Evolutionary conservation across 2,888 invertebrate species (phyloP).

Genomic region (Diaprepes abbreviatus): DNA sequence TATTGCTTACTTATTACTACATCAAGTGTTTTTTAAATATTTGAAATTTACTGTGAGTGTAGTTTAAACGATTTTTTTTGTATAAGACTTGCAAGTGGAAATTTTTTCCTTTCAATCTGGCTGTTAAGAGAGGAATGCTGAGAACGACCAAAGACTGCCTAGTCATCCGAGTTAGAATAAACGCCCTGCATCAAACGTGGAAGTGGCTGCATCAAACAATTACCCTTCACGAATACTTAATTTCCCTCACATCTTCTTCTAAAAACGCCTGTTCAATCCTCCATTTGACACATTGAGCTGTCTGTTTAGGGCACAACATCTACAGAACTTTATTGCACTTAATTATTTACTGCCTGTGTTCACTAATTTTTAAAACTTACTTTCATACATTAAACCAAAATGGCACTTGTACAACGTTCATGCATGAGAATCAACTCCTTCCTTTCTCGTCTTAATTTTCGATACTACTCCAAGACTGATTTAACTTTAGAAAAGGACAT

Average conservation of each 20-base stretch:
- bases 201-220: slow-evolving; percentile 95
- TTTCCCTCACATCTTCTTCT: slow-evolving; percentile 83
- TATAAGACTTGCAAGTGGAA: slow-evolving; percentile 17
- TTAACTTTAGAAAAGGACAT: slow-evolving; percentile 66
- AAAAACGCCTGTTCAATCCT: slow-evolving; percentile 70
- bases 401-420: slow-evolving; percentile 62
- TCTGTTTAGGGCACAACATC: slow-evolving; percentile 40
- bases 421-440: slow-evolving; percentile 54
- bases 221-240: slow-evolving; percentile 88
- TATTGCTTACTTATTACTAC: neutral
- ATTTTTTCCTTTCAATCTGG: slow-evolving; percentile 60
- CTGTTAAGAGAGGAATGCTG: slow-evolving; percentile 66
- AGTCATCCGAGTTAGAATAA: slow-evolving; percentile 90
- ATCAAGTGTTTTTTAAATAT: slow-evolving; percentile 30
- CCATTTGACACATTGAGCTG: slow-evolving; percentile 52
- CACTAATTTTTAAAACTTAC: slow-evolving; percentile 43
- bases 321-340: slow-evolving; percentile 43
- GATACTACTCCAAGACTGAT: slow-evolving; percentile 50
- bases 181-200: slow-evolving; percentile 92
- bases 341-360: slow-evolving; percentile 39
- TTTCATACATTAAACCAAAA: slow-evolving; percentile 45
- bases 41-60: slow-evolving; percentile 31
- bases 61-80: slow-evolving; percentile 2
- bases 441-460: slow-evolving; percentile 51
- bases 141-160: slow-evolving; percentile 86